Base-by-base conservation (phyloP, 2,888 invertebrate species). In the Tyria jacobaeae region DNA sequence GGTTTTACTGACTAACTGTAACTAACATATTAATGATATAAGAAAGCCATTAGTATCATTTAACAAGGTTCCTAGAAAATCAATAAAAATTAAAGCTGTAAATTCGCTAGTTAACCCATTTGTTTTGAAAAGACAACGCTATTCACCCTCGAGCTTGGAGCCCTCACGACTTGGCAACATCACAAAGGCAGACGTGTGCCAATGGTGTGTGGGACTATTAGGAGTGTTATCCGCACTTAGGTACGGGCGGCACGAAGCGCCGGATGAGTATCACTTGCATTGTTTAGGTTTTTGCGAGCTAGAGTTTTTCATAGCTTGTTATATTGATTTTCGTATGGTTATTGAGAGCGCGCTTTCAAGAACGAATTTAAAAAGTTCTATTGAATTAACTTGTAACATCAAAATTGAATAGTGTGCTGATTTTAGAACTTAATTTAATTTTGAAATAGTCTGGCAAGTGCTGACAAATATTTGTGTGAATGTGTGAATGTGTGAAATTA, bases 141-240 rank as follows among this genome's bases (percentile, higher is more conserved):
- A 10, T 21, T n/a, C 60, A 70, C 71, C 71, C 70, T 73, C 47
- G 49, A 60, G 58, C 58, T 31, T 31, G 60, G 51, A 57, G 52
- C 64, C 68, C 76, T 76, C 70, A 56, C 37, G 62, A 67, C 57
- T 70, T 76, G 74, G 77, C 74, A 55, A 59, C 68, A 64, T 49
- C 41, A 76, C 76, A 75, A 76, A 76, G 67, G 75, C 59, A 64
- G 34, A 65, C 74, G 76, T 75, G 75, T 60, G 59, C 47, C 27
- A 41, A 34, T 73, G 56, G 70, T 64, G 54, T 62, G 64, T 70
- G 41, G 52, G 35, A 66, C 62, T 73, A 73, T 70, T 73, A 73
- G 61, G 58, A 57, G 35, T 60, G 59, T 63, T 62, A 62, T 60
- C 76, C 76, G 58, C 56, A 7, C 53, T 63, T 49, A 53, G 71